These are phyloP conservation scores for Channallabes apus DNA, from an alignment of 2,797 vertebrate genomes.

Conservation along the genomic window DNA sequence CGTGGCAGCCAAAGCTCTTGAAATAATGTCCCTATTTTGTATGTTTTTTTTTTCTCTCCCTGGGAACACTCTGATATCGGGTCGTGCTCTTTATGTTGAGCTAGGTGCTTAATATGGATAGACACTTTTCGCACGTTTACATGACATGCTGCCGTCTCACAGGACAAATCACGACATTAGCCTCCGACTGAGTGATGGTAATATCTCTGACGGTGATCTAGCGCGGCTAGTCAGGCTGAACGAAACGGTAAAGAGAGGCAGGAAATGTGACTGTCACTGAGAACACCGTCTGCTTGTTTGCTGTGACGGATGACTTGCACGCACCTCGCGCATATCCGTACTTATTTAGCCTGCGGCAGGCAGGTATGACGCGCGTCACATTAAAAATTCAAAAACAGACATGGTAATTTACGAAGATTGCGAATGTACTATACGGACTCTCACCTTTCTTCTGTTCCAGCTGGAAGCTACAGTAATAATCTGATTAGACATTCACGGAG, in stretches of 20 bases:
- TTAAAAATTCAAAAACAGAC: background rate
- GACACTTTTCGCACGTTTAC: conserved; percentile 64
- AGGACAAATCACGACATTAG: conserved; percentile 69
- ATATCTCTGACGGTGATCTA: conserved; percentile 43
- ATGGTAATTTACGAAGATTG: background rate
- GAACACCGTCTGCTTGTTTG: background rate
- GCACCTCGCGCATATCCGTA: background rate
- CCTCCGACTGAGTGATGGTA: conserved; percentile 37
- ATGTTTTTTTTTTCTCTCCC: background rate
- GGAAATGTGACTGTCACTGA: conserved; percentile 14
- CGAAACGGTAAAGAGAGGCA: conserved; percentile 22
- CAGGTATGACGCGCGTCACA: background rate
- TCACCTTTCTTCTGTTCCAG: conserved; percentile 10
- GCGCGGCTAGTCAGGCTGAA: conserved; percentile 35
- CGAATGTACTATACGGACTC: background rate
- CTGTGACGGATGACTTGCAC: background rate
- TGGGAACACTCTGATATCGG: background rate
- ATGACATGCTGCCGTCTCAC: conserved; percentile 64
- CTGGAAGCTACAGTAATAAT: background rate
- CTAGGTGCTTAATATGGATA: conserved; percentile 61
- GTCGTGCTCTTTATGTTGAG: background rate
- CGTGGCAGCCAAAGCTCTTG: conserved; percentile 54
- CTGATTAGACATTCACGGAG: conserved; percentile 4
- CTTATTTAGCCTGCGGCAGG: conserved; percentile 8
- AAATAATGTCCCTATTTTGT: conserved; percentile 51